A percentile compares a stretch with the other conserved stretches of the same genome.
phyloP scores from a whole-genome alignment of 2,113 vertebrate genomes.

The Alethe diademata region DNA sequence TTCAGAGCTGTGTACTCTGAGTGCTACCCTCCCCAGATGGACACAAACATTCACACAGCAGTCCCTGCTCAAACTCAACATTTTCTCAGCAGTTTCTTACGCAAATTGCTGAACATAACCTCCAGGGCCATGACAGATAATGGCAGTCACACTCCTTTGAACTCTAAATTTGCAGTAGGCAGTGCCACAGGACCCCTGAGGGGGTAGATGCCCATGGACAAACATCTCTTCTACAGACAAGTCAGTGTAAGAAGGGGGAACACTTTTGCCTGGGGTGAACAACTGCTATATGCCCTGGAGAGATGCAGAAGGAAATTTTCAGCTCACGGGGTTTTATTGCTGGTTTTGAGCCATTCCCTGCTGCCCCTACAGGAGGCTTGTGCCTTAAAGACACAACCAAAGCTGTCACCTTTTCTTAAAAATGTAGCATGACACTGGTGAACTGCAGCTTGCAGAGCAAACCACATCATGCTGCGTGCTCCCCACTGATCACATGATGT shows the following conservation, averaged over 20 bases:
- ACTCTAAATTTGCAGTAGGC: neutral
- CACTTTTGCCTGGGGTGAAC: neutral
- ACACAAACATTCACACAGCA: neutral
- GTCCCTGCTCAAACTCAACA: neutral
- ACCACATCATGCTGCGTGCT: neutral
- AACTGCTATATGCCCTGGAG: neutral
- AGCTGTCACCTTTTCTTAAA: neutral
- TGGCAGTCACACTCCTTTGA: neutral
- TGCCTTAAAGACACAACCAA: neutral
- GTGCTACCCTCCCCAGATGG: neutral
- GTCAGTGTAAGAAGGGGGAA: neutral
- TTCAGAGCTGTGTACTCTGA: neutral
- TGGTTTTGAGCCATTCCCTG: neutral
- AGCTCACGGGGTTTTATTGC: neutral
- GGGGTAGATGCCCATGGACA: neutral
- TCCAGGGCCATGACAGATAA: neutral
- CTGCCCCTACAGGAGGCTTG: neutral
- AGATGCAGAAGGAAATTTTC: neutral
- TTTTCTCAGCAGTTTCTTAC: slow-evolving; percentile 10
- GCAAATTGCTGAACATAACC: neutral
- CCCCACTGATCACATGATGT: neutral
- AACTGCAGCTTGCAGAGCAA: slow-evolving; percentile 13
- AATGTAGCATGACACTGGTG: neutral
- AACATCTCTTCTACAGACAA: neutral
- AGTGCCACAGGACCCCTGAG: neutral